These are phyloP conservation scores for Hypomecis atomaria DNA, from an alignment of 2,888 invertebrate genomes.

Conservation along the genomic window DNA sequence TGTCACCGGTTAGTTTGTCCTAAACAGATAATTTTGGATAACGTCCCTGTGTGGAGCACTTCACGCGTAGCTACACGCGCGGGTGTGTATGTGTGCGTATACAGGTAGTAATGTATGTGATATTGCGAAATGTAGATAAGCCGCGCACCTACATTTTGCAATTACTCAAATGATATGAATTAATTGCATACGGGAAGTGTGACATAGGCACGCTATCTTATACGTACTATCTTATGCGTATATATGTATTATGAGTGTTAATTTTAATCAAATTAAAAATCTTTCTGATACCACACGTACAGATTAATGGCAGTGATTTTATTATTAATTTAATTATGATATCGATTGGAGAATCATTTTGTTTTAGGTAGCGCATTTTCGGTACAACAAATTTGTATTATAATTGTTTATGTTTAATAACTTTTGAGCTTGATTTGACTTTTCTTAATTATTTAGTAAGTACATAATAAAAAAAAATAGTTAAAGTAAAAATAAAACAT, in stretches of 20 bases:
- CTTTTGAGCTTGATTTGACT: too few relatives aligned
- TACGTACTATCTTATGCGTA: slow-evolving; percentile 3
- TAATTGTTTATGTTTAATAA: too few relatives aligned
- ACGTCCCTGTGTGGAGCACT: slow-evolving; percentile 43
- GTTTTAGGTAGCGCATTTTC: background rate
- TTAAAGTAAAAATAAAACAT: too few relatives aligned
- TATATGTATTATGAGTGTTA: background rate
- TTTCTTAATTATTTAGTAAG: too few relatives aligned
- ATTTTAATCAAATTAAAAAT: background rate
- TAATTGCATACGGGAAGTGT: slow-evolving; percentile 26
- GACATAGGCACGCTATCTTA: slow-evolving; percentile 5
- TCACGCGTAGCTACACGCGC: slow-evolving; percentile 30
- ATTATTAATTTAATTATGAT: slow-evolving; percentile 4
- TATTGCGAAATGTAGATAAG: slow-evolving; percentile 24
- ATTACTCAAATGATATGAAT: slow-evolving; percentile 25
- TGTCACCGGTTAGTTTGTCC: slow-evolving; percentile 68
- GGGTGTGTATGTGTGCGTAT: background rate
- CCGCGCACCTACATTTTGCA: background rate
- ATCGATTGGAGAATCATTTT: slow-evolving; percentile 1
- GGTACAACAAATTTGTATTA: background rate
- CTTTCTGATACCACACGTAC: background rate
- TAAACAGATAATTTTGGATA: slow-evolving; percentile 63
- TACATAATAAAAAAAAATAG: too few relatives aligned
- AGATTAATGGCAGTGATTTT: slow-evolving; percentile 10
- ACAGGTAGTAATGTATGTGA: slow-evolving; percentile 18